These are phyloP conservation scores for Mustela lutreola DNA, from an alignment of 2,113 vertebrate genomes.

Conservation along the genomic window DNA sequence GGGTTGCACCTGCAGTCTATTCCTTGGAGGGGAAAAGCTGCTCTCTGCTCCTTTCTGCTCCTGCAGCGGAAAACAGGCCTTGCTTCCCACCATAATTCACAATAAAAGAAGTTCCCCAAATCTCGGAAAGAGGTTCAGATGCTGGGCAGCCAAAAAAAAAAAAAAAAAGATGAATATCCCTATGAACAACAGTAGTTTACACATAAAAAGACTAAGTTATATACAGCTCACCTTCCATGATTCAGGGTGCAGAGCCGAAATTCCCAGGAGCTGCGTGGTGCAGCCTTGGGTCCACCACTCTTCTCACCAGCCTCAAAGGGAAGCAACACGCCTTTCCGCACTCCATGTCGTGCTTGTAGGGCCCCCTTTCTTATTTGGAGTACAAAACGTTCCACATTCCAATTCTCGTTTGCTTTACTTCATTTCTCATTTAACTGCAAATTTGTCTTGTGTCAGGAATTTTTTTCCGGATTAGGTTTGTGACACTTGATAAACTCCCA, in stretches of 20 bases:
- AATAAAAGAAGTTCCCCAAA: background rate
- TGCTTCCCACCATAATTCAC: background rate
- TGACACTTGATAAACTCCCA: background rate
- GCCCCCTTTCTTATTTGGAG: background rate
- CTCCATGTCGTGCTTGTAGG: fast-evolving
- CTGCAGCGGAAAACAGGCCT: background rate
- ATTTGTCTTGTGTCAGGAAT: conserved; percentile 10
- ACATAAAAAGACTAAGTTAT: background rate
- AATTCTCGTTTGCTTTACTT: background rate
- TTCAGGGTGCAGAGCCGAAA: background rate
- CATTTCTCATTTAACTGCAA: conserved; percentile 4
- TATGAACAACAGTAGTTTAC: background rate
- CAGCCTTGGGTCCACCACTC: background rate
- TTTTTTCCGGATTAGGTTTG: conserved; percentile 4
- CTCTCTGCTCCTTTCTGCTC: background rate
- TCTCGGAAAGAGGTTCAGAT: background rate
- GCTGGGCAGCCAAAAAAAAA: background rate
- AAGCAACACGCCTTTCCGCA: background rate
- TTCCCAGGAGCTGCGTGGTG: fast-evolving
- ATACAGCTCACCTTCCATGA: background rate
- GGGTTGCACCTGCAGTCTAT: background rate
- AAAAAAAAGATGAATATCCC: background rate
- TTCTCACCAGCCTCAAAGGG: background rate
- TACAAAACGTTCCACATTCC: background rate
- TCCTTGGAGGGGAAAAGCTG: background rate